Percentiles rank a stretch among this genome's conserved stretches.
These are phyloP conservation scores for Phoeniculus purpureus DNA, from an alignment of 2,797 vertebrate species.

Conservation along the genomic window DNA sequence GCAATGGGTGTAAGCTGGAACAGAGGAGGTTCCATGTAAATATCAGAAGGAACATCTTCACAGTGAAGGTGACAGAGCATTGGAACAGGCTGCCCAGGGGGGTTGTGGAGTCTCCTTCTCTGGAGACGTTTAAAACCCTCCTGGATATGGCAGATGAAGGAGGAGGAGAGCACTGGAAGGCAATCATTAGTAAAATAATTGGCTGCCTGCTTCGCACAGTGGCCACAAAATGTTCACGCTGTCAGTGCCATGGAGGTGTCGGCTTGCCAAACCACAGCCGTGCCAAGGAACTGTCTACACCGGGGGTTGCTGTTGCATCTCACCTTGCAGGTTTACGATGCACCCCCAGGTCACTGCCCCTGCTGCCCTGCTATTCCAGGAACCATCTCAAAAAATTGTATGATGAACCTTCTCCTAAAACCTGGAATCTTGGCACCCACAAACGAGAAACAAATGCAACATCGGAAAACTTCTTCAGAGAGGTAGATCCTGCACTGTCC, in stretches of 20 bases:
- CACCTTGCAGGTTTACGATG: not conserved
- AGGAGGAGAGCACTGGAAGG: slow-evolving; percentile 8
- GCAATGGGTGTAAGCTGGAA: no score
- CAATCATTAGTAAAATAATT: slow-evolving; percentile 38
- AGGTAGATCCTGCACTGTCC: not conserved
- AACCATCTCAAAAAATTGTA: not conserved
- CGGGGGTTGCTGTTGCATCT: not conserved
- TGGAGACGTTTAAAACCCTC: no score
- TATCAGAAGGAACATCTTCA: no score
- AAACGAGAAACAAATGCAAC: not conserved
- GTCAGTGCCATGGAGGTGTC: not conserved
- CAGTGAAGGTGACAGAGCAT: no score
- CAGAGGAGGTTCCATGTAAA: no score
- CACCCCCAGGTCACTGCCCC: not conserved
- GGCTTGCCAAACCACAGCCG: slow-evolving; percentile 5
- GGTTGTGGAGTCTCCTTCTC: no score
- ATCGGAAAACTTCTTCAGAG: not conserved
- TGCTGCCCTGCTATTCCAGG: not conserved
- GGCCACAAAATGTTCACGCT: slow-evolving; percentile 34
- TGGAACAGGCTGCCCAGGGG: no score
- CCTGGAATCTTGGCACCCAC: not conserved
- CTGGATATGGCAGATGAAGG: slow-evolving; percentile 38
- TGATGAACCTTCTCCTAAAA: not conserved
- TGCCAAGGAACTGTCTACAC: slow-evolving; percentile 14
- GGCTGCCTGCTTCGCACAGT: slow-evolving; percentile 48